Percentiles rank a stretch among this genome's conserved stretches.
phyloP scores from a whole-genome alignment of 2,797 vertebrate genomes.

The Pipistrellus kuhlii region DNA sequence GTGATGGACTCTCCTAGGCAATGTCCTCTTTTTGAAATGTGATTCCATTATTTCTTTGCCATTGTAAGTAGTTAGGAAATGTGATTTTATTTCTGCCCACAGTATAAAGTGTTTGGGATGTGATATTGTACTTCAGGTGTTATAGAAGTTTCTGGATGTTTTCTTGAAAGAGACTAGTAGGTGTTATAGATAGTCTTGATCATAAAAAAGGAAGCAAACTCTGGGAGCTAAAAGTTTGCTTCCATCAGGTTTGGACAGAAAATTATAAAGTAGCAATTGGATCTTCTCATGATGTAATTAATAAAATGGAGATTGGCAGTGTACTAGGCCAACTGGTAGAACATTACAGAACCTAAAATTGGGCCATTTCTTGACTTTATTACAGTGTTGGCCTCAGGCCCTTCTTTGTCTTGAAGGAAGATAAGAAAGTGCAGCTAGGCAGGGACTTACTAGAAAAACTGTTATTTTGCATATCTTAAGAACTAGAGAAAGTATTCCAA shows the following conservation, averaged over 20 bases:
- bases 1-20: not conserved
- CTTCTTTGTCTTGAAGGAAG: slow-evolving; percentile 2
- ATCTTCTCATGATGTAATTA: not conserved
- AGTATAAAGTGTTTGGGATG: not conserved
- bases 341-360: not conserved
- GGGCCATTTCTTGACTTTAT: not conserved
- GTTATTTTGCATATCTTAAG: not conserved
- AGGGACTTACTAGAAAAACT: slow-evolving; percentile 28
- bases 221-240: not conserved
- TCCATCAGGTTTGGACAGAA: not conserved
- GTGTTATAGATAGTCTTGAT: not conserved
- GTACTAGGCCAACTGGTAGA: not conserved
- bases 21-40: not conserved
- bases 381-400: not conserved
- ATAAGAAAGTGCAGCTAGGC: not conserved
- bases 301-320: not conserved
- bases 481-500: not conserved
- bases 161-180: not conserved
- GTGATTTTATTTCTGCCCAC: not conserved
- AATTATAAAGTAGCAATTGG: not conserved
- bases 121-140: not conserved
- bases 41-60: not conserved
- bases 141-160: not conserved
- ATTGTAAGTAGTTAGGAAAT: not conserved
- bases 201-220: not conserved